A percentile compares a stretch with the other conserved stretches of the same genome.
These are phyloP conservation scores for Poeciliopsis turneri DNA, from an alignment of 2,797 vertebrate species.

Conservation along the genomic window DNA sequence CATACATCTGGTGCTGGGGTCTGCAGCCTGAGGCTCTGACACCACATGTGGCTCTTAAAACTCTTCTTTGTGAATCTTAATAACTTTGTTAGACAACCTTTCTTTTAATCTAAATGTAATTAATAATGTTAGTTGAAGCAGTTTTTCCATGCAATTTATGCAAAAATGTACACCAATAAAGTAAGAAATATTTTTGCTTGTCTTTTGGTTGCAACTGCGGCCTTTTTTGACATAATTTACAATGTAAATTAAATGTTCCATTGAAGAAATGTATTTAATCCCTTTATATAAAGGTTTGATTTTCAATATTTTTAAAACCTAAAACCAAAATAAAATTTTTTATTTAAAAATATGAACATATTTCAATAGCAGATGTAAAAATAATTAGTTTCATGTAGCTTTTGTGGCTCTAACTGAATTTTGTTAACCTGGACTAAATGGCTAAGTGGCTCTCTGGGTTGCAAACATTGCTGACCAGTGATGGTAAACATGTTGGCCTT, in stretches of 20 bases:
- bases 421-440: background rate
- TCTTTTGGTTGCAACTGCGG: background rate
- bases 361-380: background rate
- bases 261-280: background rate
- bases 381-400: background rate
- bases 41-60: background rate
- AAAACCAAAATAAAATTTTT: background rate
- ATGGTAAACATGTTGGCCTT: slow-evolving; percentile 42
- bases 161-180: background rate
- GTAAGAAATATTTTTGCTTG: background rate
- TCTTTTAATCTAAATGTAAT: background rate
- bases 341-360: background rate
- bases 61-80: background rate
- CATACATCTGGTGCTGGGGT: slow-evolving; percentile 18
- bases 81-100: background rate
- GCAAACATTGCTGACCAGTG: background rate
- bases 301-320: background rate
- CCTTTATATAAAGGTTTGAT: background rate
- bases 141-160: background rate
- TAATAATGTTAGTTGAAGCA: background rate
- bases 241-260: background rate
- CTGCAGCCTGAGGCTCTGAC: background rate
- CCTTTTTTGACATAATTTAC: background rate
- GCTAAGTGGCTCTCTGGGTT: background rate
- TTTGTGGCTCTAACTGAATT: background rate